phyloP scores from a whole-genome alignment of 2,113 vertebrate species.

The Neolamprologus sp. region DNA sequence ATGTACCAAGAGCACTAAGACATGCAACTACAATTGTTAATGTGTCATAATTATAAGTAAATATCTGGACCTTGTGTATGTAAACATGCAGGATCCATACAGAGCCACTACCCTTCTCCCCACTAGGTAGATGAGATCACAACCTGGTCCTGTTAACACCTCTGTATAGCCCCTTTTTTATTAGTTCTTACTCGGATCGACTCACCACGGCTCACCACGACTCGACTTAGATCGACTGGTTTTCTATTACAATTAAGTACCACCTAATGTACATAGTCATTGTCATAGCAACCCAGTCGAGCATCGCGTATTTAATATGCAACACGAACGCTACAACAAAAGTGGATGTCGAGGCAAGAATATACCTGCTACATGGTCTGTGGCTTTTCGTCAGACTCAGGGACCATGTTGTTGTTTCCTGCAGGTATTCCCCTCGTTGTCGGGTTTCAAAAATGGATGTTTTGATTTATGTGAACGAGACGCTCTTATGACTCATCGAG shows the following conservation, averaged over 20 bases:
- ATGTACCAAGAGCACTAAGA: background rate
- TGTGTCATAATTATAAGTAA: background rate
- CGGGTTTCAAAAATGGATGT: background rate
- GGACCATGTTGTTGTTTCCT: background rate
- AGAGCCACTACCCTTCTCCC: background rate
- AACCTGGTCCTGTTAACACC: background rate
- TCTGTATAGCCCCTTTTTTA: background rate
- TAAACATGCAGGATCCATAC: background rate
- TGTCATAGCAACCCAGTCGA: background rate
- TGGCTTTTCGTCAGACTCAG: background rate
- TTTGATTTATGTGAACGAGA: accelerated
- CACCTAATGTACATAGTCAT: background rate
- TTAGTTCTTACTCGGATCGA: background rate
- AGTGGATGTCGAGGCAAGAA: background rate
- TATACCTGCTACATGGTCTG: background rate
- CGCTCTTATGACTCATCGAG: background rate
- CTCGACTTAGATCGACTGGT: background rate
- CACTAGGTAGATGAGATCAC: background rate
- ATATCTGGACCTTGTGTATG: background rate
- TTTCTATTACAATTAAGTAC: background rate
- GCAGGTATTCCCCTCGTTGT: background rate
- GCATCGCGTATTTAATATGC: background rate
- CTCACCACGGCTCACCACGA: background rate
- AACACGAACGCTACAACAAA: background rate
- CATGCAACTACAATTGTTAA: background rate